A percentile compares a stretch with the other conserved stretches of the same genome.
These are phyloP conservation scores for Microplitis mediator DNA, from an alignment of 1,140 invertebrate genomes.

Conservation along the genomic window DNA sequence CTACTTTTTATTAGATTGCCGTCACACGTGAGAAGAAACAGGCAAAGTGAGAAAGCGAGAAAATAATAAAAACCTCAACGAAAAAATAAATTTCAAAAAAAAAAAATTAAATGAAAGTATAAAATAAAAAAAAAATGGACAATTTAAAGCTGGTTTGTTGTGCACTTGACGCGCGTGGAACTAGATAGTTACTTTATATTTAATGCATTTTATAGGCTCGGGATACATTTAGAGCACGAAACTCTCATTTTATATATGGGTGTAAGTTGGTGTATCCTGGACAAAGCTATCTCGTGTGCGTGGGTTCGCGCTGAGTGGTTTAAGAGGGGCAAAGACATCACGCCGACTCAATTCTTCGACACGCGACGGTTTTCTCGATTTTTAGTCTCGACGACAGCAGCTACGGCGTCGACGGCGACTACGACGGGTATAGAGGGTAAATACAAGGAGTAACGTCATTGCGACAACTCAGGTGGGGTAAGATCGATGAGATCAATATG, in stretches of 20 bases:
- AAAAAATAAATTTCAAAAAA: slow-evolving; percentile 5
- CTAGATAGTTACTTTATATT: slow-evolving; percentile 46
- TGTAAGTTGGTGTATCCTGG: slow-evolving; percentile 32
- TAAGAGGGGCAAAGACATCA: background rate
- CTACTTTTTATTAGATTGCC: slow-evolving; percentile 61
- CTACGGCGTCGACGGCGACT: too few species aligned
- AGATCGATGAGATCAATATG: slow-evolving; percentile 62
- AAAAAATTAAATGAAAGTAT: slow-evolving; percentile 7
- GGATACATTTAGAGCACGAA: slow-evolving; percentile 51
- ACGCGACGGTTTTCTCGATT: slow-evolving; percentile 18
- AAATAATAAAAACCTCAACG: background rate
- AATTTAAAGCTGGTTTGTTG: slow-evolving; percentile 16
- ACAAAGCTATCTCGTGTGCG: slow-evolving; percentile 1
- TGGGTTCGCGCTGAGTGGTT: slow-evolving; percentile 3
- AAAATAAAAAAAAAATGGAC: background rate
- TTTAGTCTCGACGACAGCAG: background rate
- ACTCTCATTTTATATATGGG: slow-evolving; percentile 31
- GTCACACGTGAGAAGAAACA: slow-evolving; percentile 41
- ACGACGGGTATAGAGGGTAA: slow-evolving; percentile 14
- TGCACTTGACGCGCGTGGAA: slow-evolving; percentile 30
- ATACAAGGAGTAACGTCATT: slow-evolving; percentile 19
- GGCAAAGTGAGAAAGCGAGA: background rate
- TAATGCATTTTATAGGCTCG: slow-evolving; percentile 53
- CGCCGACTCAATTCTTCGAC: slow-evolving; percentile 2
- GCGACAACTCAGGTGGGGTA: slow-evolving; percentile 18